phyloP scores from a whole-genome alignment of 2,888 invertebrate genomes.

The Spisula solida region DNA sequence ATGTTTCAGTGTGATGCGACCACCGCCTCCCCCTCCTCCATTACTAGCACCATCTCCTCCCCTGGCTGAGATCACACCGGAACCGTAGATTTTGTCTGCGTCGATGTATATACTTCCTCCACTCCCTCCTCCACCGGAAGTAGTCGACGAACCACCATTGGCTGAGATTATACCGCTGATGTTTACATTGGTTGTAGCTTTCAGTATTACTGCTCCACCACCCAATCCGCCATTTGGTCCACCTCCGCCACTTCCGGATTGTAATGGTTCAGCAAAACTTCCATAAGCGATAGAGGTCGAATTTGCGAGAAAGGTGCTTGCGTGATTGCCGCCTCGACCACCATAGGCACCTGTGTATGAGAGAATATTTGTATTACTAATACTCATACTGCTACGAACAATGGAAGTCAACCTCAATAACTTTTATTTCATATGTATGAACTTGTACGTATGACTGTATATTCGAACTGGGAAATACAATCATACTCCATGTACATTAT shows the following conservation, averaged over 20 bases:
- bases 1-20: conserved; percentile 68
- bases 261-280: conserved; percentile 54
- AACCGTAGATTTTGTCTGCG: conserved; percentile 62
- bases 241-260: conserved; percentile 74
- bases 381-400: too few species aligned
- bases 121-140: conserved; percentile 75
- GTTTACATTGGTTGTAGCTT: conserved; percentile 52
- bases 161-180: conserved; percentile 78
- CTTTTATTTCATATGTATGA: too few species aligned
- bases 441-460: too few species aligned
- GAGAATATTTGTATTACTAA: too few species aligned
- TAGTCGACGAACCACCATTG: conserved; percentile 69
- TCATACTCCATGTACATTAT: too few species aligned
- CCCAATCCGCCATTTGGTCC: conserved; percentile 70
- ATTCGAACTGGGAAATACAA: too few species aligned
- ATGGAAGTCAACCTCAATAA: too few species aligned
- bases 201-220: conserved; percentile 72
- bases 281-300: conserved; percentile 71
- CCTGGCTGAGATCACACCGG: conserved; percentile 68
- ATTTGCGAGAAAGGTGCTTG: conserved; percentile 53
- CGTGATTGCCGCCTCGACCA: conserved; percentile 75
- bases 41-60: conserved; percentile 70
- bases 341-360: conserved; percentile 73
- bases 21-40: conserved; percentile 76
- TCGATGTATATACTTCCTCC: conserved; percentile 75